A percentile compares a stretch with the other conserved stretches of the same genome.
These are phyloP conservation scores for Halcyon senegalensis DNA, from an alignment of 2,113 vertebrate species.

Conservation along the genomic window DNA sequence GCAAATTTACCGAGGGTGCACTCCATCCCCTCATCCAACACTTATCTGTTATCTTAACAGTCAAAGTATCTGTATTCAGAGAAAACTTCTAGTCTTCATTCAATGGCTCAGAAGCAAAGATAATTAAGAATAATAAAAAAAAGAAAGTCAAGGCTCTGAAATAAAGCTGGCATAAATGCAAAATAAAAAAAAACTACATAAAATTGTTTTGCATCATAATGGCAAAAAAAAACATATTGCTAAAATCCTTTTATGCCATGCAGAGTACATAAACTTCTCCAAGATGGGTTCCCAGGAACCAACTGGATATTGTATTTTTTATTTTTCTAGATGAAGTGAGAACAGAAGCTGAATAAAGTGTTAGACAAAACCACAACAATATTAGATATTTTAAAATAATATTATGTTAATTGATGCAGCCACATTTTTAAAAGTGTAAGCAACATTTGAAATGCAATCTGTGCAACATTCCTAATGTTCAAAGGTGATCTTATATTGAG, in stretches of 20 bases:
- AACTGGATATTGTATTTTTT: not conserved
- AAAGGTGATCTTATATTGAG: not conserved
- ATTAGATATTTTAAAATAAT: not conserved
- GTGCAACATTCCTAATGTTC: not conserved
- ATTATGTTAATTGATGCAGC: not conserved
- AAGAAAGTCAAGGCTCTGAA: not conserved
- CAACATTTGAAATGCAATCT: not conserved
- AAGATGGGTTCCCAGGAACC: not conserved
- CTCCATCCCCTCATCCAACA: not conserved
- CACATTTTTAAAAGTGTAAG: not conserved
- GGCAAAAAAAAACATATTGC: not conserved
- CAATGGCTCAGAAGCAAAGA: not conserved
- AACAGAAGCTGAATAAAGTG: not conserved
- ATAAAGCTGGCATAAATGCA: not conserved
- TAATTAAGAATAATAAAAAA: not conserved
- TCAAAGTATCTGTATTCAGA: not conserved
- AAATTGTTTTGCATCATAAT: not conserved
- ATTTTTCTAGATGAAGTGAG: not conserved
- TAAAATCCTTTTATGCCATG: not conserved
- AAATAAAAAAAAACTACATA: not conserved
- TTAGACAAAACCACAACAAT: not conserved
- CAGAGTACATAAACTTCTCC: not conserved
- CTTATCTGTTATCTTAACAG: not conserved
- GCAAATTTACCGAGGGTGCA: too few species aligned
- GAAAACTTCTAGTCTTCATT: not conserved